phyloP scores from a whole-genome alignment of 2,888 invertebrate species.

The Aporophyla lueneburgensis region DNA sequence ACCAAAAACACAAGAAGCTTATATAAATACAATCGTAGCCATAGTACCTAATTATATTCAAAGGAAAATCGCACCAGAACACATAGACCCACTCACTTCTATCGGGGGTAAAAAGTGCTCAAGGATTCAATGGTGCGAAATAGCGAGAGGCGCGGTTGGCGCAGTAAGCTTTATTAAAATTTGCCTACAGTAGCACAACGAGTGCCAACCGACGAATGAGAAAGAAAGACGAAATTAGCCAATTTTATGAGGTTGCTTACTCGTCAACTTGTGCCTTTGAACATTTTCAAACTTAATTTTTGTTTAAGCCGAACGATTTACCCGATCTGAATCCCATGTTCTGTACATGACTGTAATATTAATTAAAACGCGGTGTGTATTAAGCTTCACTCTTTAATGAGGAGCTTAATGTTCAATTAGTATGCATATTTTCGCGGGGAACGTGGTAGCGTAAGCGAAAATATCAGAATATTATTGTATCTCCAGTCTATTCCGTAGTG shows the following conservation, averaged over 20 bases:
- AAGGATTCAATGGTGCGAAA: constrained; percentile 84
- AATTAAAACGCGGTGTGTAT: constrained; percentile 58
- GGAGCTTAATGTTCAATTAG: constrained; percentile 58
- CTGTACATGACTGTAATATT: constrained; percentile 56
- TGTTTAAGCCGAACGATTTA: constrained; percentile 58
- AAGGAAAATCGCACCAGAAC: constrained; percentile 70
- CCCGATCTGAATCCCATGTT: constrained; percentile 49
- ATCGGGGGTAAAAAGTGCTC: constrained; percentile 80
- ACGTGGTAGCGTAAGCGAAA: constrained; percentile 49
- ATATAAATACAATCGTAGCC: constrained; percentile 55
- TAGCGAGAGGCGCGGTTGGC: constrained; percentile 76
- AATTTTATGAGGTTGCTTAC: constrained; percentile 82
- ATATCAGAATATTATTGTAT: constrained; percentile 64
- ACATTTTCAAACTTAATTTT: constrained; percentile 68
- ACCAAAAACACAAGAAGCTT: constrained; percentile 47
- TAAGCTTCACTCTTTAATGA: constrained; percentile 55
- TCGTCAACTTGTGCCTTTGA: constrained; percentile 75
- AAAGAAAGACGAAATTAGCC: constrained; percentile 83
- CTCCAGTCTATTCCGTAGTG: constrained; percentile 64
- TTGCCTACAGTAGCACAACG: constrained; percentile 82
- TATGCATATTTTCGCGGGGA: constrained; percentile 59
- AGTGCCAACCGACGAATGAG: constrained; percentile 79
- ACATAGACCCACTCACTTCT: constrained; percentile 71
- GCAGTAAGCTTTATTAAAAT: constrained; percentile 87
- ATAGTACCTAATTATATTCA: constrained; percentile 68